A percentile compares a stretch with the other conserved stretches of the same genome.
Evolutionary conservation across 2,113 vertebrate species (phyloP).

Genomic region (Gulo gulo): DNA sequence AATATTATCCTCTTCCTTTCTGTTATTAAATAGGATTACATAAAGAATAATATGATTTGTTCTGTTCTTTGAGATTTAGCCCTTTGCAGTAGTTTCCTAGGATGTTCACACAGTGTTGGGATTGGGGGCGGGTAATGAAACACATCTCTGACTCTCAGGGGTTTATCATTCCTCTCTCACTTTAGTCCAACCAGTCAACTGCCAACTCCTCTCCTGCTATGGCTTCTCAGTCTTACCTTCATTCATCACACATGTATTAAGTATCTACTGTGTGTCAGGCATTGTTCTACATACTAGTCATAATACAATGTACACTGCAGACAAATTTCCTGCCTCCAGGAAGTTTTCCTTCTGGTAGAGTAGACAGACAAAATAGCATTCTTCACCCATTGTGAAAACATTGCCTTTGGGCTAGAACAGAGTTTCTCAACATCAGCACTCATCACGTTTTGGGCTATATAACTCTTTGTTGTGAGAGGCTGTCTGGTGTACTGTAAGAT

Average conservation of each 20-base stretch:
- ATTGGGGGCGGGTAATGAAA: not conserved
- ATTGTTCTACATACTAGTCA: not conserved
- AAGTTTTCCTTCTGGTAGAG: not conserved
- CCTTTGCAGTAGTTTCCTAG: not conserved
- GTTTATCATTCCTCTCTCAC: too few relatives aligned
- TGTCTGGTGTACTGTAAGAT: not conserved
- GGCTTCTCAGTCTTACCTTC: not conserved
- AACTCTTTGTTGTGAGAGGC: not conserved
- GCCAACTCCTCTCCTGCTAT: not conserved
- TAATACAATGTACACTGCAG: not conserved
- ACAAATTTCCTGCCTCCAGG: not conserved
- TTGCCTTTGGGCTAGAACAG: not conserved
- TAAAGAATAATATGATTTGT: not conserved
- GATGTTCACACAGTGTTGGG: not conserved
- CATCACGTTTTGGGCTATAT: not conserved
- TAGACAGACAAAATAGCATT: not conserved
- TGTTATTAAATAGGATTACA: not conserved
- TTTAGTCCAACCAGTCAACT: not conserved
- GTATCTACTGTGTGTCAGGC: not conserved
- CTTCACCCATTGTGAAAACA: not conserved
- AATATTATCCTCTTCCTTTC: not conserved
- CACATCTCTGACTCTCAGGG: not conserved
- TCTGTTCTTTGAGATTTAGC: not conserved
- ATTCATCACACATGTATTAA: not conserved
- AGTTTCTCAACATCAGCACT: not conserved